Base-by-base conservation (phyloP, 2,113 vertebrate genomes). In the Sceloporus undulatus region DNA sequence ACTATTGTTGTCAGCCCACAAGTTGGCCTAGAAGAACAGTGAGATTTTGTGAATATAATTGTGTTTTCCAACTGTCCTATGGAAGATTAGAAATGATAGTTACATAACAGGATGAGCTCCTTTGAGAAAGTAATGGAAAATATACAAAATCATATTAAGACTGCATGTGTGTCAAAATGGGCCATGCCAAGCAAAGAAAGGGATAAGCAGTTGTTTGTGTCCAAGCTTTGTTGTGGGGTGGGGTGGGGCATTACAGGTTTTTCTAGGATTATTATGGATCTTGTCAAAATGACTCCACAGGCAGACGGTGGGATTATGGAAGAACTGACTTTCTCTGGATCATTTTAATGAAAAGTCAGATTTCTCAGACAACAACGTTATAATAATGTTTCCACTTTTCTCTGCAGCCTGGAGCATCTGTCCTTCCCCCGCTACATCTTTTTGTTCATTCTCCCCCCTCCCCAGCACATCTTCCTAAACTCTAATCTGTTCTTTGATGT, bases 311-410 rank as follows among this genome's bases (percentile, higher is more conserved):
- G 90, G 94, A 93, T 93, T 93, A 92, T 6, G 40, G 86, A 8
- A 52, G 88, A 94, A 94, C 84, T 93, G 92, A 94, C 92, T 94
- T 94, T 79, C 80, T 92, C 85, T 9, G 89, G 86, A 80, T 76
- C 89, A 94, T 96, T 94, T 95, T 95, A 95, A 96, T 96, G 93
- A 95, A 95, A 95, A 96, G 88, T 90, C 89, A 88, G 88, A 93
- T 94, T 93, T 88, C 42, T 34, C 81, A 94, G 93, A 93, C 88
- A 92, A 90, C 16, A 92, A 90, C 16, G 0, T 75, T 92, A 42
- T 88, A 93, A 92, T 91, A 93, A 94, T 9, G 56, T 94, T 94
- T 91, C 89, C 82, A 82, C 38, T 90, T 86, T 91, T 85, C 56
- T 86, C 68, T 1, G 62, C 90, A 84, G 92, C 92, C 91, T 52